A percentile compares a stretch with the other conserved stretches of the same genome.
Conservation (phyloP, 37 sponge, comb jelly and placozoan species). For the Spongilla lacustris region DNA sequence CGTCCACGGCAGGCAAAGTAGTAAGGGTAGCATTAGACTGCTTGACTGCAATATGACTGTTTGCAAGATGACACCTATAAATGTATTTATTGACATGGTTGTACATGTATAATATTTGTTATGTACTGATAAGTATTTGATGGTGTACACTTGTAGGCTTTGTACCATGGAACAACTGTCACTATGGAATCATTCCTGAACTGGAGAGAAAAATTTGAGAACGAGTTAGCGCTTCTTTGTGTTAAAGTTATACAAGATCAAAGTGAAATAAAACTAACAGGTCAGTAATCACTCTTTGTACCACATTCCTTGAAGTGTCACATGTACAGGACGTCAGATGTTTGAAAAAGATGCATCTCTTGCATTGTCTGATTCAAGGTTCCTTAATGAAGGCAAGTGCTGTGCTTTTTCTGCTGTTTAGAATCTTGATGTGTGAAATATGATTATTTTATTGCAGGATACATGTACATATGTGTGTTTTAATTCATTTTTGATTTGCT, state of each 20-base stretch:
- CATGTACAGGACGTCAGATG: constrained; percentile 70
- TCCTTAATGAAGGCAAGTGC: constrained; percentile 60
- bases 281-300: not conserved
- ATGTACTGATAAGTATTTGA: too few species aligned
- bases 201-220: constrained; percentile 76
- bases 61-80: too few species aligned
- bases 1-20: constrained; percentile 42
- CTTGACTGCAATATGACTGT: too few species aligned
- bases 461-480: too few species aligned
- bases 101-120: too few species aligned
- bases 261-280: constrained; percentile 19
- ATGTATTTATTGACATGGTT: too few species aligned
- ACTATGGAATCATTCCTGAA: constrained; percentile 76
- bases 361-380: constrained; percentile 71
- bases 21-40: too few species aligned
- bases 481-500: too few species aligned
- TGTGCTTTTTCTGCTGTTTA: not conserved
- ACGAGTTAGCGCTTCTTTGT: constrained; percentile 44
- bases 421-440: too few species aligned
- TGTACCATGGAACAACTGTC: constrained; percentile 67
- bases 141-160: not conserved
- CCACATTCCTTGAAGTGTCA: not conserved
- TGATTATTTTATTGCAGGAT: too few species aligned
- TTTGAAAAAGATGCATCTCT: constrained; percentile 89
- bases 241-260: not conserved